These are phyloP conservation scores for Chloropsis cyanopogon DNA, from an alignment of 2,113 vertebrate genomes.

Conservation along the genomic window DNA sequence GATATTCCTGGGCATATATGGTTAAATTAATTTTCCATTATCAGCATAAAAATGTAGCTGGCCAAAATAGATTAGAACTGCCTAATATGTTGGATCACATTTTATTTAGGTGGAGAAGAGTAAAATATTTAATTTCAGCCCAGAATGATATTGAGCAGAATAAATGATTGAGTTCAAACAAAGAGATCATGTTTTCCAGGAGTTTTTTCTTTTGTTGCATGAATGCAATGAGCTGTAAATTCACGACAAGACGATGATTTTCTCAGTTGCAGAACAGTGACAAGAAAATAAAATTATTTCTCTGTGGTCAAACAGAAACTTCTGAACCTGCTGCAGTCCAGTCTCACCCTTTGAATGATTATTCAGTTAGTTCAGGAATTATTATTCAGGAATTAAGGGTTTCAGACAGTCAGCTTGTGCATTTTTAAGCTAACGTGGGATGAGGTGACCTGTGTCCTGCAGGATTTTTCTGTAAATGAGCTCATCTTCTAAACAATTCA, in stretches of 20 bases:
- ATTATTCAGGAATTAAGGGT: neutral
- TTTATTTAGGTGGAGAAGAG: conserved; percentile 33
- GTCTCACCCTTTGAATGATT: neutral
- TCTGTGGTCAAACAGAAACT: neutral
- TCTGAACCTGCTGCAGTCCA: neutral
- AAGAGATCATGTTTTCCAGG: neutral
- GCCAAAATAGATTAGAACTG: conserved; percentile 39
- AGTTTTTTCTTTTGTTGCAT: neutral
- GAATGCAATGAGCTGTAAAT: neutral
- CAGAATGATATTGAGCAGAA: neutral
- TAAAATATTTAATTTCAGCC: conserved; percentile 46
- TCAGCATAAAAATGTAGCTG: conserved; percentile 27
- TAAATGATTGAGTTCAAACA: conserved; percentile 32
- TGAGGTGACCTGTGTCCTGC: neutral
- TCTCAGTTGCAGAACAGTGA: neutral
- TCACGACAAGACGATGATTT: neutral
- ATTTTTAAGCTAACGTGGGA: neutral
- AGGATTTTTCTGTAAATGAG: neutral
- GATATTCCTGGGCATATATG: conserved; percentile 11
- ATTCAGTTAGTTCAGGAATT: neutral
- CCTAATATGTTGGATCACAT: conserved; percentile 12
- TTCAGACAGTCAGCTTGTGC: neutral
- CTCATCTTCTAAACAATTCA: neutral
- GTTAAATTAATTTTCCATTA: conserved; percentile 60
- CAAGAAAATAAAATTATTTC: neutral